Conservation (phyloP, 2,113 vertebrate genomes). For the Lophotis ruficrista region DNA sequence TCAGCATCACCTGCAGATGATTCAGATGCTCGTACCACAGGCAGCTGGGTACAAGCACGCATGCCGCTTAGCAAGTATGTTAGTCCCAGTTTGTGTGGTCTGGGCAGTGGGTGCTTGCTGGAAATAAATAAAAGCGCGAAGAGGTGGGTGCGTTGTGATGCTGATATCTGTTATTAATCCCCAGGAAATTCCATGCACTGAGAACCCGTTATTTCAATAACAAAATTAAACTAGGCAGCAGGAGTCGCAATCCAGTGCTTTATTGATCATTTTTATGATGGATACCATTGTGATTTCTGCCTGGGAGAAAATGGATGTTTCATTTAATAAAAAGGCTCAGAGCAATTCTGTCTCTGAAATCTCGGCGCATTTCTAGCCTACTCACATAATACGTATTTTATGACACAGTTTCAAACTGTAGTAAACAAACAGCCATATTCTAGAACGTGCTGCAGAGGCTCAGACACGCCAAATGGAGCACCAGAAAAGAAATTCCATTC, state of each 20-base stretch:
- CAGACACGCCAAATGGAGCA: neutral
- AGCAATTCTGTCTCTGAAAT: neutral
- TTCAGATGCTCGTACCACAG: neutral
- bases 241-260: slow-evolving; percentile 42
- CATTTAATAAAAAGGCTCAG: slow-evolving; percentile 31
- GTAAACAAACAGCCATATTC: neutral
- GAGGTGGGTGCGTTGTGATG: neutral
- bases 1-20: neutral
- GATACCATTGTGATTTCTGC: slow-evolving; percentile 12
- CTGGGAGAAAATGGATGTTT: slow-evolving; percentile 42
- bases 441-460: neutral
- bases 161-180: neutral
- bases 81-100: neutral
- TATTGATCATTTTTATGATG: slow-evolving; percentile 52
- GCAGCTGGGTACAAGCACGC: neutral
- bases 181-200: slow-evolving; percentile 33
- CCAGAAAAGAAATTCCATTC: neutral
- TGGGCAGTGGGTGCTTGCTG: neutral
- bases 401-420: neutral
- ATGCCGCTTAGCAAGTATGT: accelerated
- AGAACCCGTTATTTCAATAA: slow-evolving; percentile 28
- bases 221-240: slow-evolving; percentile 32
- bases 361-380: neutral
- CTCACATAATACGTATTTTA: neutral
- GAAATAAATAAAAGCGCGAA: neutral